Base-by-base conservation (phyloP, 2,113 vertebrate genomes). In the Perccottus glenii region DNA sequence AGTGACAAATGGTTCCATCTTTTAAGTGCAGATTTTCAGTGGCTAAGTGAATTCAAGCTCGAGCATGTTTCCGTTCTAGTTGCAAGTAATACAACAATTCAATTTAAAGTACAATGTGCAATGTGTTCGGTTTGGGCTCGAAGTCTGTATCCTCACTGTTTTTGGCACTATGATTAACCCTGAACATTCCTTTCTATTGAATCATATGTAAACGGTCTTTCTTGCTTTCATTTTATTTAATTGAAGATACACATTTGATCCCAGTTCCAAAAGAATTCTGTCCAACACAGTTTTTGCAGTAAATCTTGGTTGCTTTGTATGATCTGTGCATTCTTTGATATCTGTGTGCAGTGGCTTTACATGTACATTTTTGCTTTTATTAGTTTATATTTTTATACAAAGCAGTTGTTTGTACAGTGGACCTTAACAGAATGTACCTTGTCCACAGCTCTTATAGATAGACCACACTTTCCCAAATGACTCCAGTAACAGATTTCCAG, bases 361-460 rank as follows among this genome's bases (percentile, higher is more conserved):
- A 94, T 94, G 94, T 92, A 94, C 93, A 91, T 96, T 94, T 95
- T 93, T 94, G 94, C 93, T 94, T 94, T 94, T 94, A 96, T 93
- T 94, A 93, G 93, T 94, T 94, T 96, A 95, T 95, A 96, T 96
- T 97, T 97, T 96, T 93, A 94, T 96, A 96, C 94, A 92, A 94
- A 95, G 87, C 92, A 91, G 93, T 94, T 93, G 92, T 95, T 95
- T 94, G 93, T 94, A 94, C 87, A 92, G 91, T 94, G 64, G 53
- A 75, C 92, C 92, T 92, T 94, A 80, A 75, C 80, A 92, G 91
- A 89, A 91, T 93, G 90, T 92, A 85, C 72, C 77, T 81, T 75
- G 90, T 91, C 83, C 90, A 88, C 50, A 59, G 89, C 88, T 58
- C 64, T 80, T 68, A 62, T 78, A 33, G 70, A 66, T 56, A 59